phyloP scores from a whole-genome alignment of 2,797 vertebrate genomes.

The Sebastes dallii region DNA sequence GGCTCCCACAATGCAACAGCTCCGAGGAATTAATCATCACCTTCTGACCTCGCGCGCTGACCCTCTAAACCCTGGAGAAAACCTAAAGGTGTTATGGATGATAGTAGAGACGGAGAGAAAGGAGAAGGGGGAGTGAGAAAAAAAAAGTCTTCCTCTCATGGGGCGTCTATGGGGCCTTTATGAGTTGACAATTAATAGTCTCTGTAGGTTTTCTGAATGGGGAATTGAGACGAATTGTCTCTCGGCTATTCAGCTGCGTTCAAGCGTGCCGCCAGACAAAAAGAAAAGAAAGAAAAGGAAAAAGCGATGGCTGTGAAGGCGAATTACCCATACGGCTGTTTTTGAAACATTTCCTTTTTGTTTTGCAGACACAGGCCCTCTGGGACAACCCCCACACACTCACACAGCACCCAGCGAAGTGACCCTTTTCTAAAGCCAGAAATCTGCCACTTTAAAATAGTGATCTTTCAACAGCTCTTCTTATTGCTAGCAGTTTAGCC shows the following conservation, averaged over 20 bases:
- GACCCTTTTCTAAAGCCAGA: constrained; percentile 34
- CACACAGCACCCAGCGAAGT: constrained; percentile 19
- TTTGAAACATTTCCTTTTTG: constrained; percentile 73
- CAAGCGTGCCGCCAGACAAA: constrained; percentile 77
- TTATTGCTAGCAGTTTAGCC: constrained; percentile 19
- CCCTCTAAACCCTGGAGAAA: constrained; percentile 66
- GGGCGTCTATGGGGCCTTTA: constrained; percentile 59
- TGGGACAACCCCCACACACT: constrained; percentile 35
- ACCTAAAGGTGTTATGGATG: constrained; percentile 70
- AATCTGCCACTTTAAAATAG: constrained; percentile 49
- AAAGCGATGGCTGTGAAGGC: constrained; percentile 66
- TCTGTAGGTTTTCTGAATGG: constrained; percentile 77
- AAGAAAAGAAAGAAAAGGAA: constrained; percentile 40
- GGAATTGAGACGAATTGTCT: constrained; percentile 81
- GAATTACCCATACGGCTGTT: constrained; percentile 68
- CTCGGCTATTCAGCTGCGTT: constrained; percentile 75
- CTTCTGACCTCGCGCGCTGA: constrained; percentile 64
- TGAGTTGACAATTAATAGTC: constrained; percentile 79
- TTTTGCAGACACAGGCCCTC: constrained; percentile 42
- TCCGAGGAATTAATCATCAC: constrained; percentile 76
- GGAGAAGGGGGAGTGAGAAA: constrained; percentile 39
- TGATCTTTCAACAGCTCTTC: constrained; percentile 52
- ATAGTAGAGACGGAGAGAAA: constrained; percentile 39
- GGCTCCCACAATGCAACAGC: constrained; percentile 71
- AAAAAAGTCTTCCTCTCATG: constrained; percentile 60